Evolutionary conservation across 2,797 vertebrate genomes (phyloP).

Genomic region (Poeciliopsis paucimaculata): DNA sequence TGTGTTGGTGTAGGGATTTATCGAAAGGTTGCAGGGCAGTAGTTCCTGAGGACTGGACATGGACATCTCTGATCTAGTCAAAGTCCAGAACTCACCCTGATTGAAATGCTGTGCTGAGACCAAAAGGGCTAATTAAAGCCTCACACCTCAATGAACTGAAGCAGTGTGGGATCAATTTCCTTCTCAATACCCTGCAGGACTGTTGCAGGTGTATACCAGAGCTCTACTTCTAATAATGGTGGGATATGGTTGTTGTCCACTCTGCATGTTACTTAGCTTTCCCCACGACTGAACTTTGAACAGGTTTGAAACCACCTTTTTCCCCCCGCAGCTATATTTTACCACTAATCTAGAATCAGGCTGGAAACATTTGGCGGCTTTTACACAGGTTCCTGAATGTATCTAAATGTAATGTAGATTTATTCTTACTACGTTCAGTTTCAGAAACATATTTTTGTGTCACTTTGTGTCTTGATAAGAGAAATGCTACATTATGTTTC

Average conservation of each 20-base stretch:
- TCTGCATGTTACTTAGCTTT: not conserved
- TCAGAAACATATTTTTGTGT: slow-evolving; percentile 70
- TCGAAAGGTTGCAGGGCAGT: no score
- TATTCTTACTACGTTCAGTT: slow-evolving; percentile 49
- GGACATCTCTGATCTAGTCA: not conserved
- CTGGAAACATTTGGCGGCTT: slow-evolving; percentile 6
- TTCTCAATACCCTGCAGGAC: not conserved
- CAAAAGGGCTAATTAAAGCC: not conserved
- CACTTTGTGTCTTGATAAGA: slow-evolving; percentile 59
- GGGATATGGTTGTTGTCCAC: not conserved
- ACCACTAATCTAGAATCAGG: not conserved
- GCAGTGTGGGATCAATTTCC: not conserved
- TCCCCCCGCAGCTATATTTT: not conserved
- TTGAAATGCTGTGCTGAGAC: not conserved
- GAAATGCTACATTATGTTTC: slow-evolving; percentile 38
- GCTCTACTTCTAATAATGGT: not conserved
- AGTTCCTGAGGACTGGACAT: no score
- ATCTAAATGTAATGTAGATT: slow-evolving; percentile 62
- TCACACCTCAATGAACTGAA: not conserved
- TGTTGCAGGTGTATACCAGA: not conserved
- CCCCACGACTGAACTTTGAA: not conserved
- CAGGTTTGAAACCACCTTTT: not conserved
- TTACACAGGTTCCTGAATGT: slow-evolving; percentile 70
- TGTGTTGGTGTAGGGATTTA: no score
- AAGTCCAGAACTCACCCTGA: not conserved